phyloP scores from a whole-genome alignment of 2,113 vertebrate genomes.

The Rhineura floridana region DNA sequence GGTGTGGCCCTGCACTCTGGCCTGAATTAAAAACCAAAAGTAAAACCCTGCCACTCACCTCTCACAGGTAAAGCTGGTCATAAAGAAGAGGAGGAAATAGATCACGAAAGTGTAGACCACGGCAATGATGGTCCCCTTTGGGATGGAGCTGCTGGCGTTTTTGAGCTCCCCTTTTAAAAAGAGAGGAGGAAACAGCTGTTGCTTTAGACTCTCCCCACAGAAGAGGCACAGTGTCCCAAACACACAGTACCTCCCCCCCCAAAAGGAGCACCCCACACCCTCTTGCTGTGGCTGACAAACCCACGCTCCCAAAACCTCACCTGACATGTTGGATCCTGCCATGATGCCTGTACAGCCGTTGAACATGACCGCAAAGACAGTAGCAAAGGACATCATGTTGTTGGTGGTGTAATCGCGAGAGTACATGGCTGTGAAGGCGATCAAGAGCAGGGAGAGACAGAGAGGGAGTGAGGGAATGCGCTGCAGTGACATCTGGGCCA shows the following conservation, averaged over 20 bases:
- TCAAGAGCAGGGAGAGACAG: not conserved
- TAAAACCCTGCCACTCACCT: constrained; percentile 72
- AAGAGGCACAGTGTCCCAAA: too few species aligned
- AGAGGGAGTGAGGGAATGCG: not conserved
- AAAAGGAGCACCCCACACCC: not conserved
- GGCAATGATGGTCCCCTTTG: constrained; percentile 86
- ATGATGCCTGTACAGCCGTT: constrained; percentile 91
- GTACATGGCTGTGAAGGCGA: constrained; percentile 77
- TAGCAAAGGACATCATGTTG: constrained; percentile 86
- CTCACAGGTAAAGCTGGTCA: constrained; percentile 86
- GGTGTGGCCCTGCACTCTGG: not conserved
- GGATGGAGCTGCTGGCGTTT: constrained; percentile 53
- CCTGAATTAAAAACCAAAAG: not conserved
- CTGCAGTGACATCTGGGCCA: too few species aligned
- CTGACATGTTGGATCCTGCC: constrained; percentile 95
- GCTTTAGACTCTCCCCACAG: not conserved
- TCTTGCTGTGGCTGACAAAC: too few species aligned
- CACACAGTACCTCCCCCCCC: not conserved
- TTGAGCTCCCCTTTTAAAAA: constrained; percentile 51
- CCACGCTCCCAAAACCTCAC: constrained; percentile 60
- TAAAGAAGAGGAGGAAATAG: constrained; percentile 84
- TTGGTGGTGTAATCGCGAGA: constrained; percentile 89
- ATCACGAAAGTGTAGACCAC: constrained; percentile 86
- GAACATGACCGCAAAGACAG: constrained; percentile 36
- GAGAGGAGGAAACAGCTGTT: not conserved